phyloP scores from a whole-genome alignment of 64 coral and sea anemone species.

The Orbicella faveolata region DNA sequence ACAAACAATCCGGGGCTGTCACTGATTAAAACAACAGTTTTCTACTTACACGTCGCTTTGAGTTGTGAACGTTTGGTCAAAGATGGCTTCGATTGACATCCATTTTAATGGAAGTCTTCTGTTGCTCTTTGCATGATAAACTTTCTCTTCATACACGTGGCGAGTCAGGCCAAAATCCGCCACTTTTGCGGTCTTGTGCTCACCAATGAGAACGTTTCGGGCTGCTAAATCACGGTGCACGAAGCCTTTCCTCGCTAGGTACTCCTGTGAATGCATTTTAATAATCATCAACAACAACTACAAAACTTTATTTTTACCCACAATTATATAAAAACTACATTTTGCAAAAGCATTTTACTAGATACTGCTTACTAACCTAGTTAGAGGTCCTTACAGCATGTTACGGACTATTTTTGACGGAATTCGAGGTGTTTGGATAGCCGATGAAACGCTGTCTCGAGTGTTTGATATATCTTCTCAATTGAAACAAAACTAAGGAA shows the following conservation, averaged over 20 bases:
- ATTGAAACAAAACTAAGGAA: too few relatives aligned
- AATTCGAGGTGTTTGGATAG: too few relatives aligned
- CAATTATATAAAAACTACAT: too few relatives aligned
- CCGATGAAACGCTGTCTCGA: too few relatives aligned
- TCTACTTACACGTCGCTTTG: constrained; percentile 84
- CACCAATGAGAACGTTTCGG: constrained; percentile 77
- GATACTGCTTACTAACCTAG: too few relatives aligned
- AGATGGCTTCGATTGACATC: constrained; percentile 90
- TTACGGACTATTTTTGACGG: too few relatives aligned
- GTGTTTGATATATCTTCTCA: too few relatives aligned
- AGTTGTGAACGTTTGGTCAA: constrained; percentile 76
- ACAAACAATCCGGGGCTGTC: too few relatives aligned
- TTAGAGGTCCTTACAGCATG: too few relatives aligned
- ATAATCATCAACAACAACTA: neutral
- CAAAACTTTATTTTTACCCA: too few relatives aligned
- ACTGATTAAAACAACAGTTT: too few relatives aligned
- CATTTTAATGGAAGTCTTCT: constrained; percentile 78
- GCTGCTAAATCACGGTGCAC: constrained; percentile 84
- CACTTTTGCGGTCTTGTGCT: constrained; percentile 66
- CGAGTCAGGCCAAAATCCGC: constrained; percentile 87
- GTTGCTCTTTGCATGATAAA: constrained; percentile 64
- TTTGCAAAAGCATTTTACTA: too few relatives aligned
- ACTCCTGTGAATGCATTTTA: constrained; percentile 52
- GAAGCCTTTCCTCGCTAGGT: constrained; percentile 57
- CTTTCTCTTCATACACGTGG: constrained; percentile 74